Conservation (phyloP, 2,888 invertebrate species). For the Chalcis sispes region DNA sequence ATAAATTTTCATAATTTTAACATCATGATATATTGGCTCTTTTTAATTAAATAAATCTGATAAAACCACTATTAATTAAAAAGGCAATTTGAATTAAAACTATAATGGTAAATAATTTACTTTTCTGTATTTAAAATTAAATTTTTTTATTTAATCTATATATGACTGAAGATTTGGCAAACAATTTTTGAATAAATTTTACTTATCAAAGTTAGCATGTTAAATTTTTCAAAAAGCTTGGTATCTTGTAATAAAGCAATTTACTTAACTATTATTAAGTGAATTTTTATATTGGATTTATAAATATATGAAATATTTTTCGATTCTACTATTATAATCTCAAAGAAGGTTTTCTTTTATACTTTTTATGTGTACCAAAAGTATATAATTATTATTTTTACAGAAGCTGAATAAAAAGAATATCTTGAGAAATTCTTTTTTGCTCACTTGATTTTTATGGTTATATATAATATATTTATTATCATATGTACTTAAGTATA, state of each 20-base stretch:
- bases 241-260: slow-evolving; percentile 46
- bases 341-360: slow-evolving; percentile 30
- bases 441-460: slow-evolving; percentile 36
- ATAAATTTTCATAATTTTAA: too few relatives aligned
- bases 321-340: slow-evolving; percentile 52
- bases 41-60: too few relatives aligned
- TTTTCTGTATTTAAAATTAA: slow-evolving; percentile 38
- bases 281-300: slow-evolving; percentile 48
- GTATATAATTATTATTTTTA: slow-evolving; percentile 46
- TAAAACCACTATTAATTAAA: too few relatives aligned
- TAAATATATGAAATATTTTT: slow-evolving; percentile 54
- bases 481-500: slow-evolving; percentile 51
- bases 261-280: slow-evolving; percentile 45
- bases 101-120: not conserved
- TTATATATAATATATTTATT: slow-evolving; percentile 53
- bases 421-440: slow-evolving; percentile 47
- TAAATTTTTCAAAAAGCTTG: slow-evolving; percentile 50
- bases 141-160: slow-evolving; percentile 47
- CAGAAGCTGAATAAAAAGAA: slow-evolving; percentile 52
- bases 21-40: too few relatives aligned
- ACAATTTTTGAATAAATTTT: slow-evolving; percentile 29
- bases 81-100: too few relatives aligned
- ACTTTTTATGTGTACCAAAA: slow-evolving; percentile 45
- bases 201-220: slow-evolving; percentile 40
- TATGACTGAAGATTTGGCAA: slow-evolving; percentile 47